Percentiles rank a stretch among this genome's conserved stretches.
Conservation (phyloP, 2,888 invertebrate species). For the Endotricha flammealis region DNA sequence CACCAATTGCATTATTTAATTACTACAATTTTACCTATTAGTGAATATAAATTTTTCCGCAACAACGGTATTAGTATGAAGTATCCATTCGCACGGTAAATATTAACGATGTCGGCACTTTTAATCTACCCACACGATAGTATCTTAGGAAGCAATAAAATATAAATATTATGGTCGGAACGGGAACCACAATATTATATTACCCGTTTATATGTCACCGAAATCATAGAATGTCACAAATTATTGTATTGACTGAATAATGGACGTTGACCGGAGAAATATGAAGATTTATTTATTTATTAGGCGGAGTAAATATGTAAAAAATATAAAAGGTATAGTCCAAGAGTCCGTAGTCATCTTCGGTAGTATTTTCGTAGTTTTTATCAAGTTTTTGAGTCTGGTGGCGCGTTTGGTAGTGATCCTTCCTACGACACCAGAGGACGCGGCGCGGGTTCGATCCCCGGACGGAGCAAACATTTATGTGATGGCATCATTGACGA, state of each 20-base stretch:
- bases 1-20: background rate
- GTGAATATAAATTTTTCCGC: background rate
- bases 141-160: constrained; percentile 28
- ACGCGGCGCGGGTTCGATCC: no score
- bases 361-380: no score
- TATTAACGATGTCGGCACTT: constrained; percentile 21
- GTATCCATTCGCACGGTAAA: constrained; percentile 22
- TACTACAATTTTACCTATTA: background rate
- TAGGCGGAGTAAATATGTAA: no score
- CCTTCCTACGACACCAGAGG: no score
- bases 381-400: no score
- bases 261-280: background rate
- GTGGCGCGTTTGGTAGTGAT: no score
- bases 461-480: no score
- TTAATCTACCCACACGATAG: constrained; percentile 25
- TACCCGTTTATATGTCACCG: constrained; percentile 23
- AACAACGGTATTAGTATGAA: constrained; percentile 17
- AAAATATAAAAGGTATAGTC: no score
- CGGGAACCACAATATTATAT: constrained; percentile 12
- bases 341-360: no score
- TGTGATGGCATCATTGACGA: no score
- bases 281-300: no score
- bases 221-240: constrained; percentile 3
- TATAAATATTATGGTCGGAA: constrained; percentile 22
- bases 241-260: background rate